A percentile compares a stretch with the other conserved stretches of the same genome.
Evolutionary conservation across 2,797 vertebrate genomes (phyloP).

Genomic region (Semotilus atromaculatus): DNA sequence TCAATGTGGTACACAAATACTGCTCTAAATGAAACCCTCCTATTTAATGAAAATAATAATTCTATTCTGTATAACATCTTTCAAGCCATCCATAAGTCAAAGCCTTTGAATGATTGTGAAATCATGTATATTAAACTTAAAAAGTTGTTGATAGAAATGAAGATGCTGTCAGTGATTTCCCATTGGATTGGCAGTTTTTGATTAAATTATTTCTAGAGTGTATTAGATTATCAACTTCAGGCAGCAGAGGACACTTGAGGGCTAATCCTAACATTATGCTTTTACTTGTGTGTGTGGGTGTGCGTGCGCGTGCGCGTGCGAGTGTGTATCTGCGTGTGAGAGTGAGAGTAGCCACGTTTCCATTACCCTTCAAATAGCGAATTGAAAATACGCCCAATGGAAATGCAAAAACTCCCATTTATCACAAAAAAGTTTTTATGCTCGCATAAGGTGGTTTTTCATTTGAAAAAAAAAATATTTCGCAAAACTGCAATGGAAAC

Average conservation of each 20-base stretch:
- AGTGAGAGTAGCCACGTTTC: too few relatives aligned
- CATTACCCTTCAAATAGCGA: too few relatives aligned
- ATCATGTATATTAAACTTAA: not conserved
- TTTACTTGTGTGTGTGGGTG: not conserved
- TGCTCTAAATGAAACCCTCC: too few relatives aligned
- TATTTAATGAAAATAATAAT: not conserved
- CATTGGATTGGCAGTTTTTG: not conserved
- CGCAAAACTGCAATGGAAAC: too few relatives aligned
- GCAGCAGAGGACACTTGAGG: not conserved
- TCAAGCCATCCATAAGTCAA: not conserved
- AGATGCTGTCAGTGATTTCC: not conserved
- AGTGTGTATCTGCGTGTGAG: too few relatives aligned
- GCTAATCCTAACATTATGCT: not conserved
- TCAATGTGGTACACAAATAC: not conserved
- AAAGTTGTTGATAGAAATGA: not conserved
- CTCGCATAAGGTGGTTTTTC: too few relatives aligned
- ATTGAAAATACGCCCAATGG: too few relatives aligned
- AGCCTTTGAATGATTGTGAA: not conserved
- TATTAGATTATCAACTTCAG: not conserved
- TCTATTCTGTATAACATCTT: not conserved
- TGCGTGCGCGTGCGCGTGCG: accelerated
- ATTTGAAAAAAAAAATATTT: too few relatives aligned
- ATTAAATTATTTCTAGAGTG: not conserved
- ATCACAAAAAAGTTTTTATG: too few relatives aligned
- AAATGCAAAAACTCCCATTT: too few relatives aligned